Conservation (phyloP, 2,888 invertebrate species). For the Pandemis cinnamomeana region DNA sequence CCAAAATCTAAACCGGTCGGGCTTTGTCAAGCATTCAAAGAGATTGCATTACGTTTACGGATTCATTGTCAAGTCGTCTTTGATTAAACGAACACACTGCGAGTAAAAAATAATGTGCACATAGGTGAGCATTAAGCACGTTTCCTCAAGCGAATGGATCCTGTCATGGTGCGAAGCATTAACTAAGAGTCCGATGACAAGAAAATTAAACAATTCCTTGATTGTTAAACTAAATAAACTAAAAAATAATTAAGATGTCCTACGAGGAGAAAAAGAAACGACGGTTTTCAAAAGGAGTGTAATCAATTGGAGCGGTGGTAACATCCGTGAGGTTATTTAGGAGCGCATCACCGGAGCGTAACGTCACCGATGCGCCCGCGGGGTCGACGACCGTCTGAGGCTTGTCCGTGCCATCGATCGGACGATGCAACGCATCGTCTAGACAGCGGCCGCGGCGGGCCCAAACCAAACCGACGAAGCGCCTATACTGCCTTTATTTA, state of each 20-base stretch:
- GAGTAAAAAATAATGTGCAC: conserved; percentile 29
- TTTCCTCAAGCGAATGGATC: conserved; percentile 16
- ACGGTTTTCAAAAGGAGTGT: conserved; percentile 55
- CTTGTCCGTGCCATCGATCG: conserved; percentile 82
- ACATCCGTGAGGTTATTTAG: conserved; percentile 73
- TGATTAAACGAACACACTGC: conserved; percentile 40
- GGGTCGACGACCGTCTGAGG: conserved; percentile 83
- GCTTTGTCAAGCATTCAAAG: conserved; percentile 58
- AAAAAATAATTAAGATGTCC: conserved; percentile 43
- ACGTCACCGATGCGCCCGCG: conserved; percentile 83
- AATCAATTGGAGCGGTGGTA: conserved; percentile 60
- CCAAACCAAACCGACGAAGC: conserved; percentile 70
- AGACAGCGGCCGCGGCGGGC: conserved; percentile 75
- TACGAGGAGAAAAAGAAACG: conserved; percentile 48
- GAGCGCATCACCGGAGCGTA: conserved; percentile 82
- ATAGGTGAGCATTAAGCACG: conserved; percentile 33
- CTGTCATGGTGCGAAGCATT: conserved; percentile 12
- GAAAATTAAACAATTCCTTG: conserved; percentile 8
- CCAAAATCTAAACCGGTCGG: conserved; percentile 65
- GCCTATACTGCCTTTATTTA: conserved; percentile 80
- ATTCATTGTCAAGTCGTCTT: conserved; percentile 52
- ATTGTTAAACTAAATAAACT: conserved; percentile 7
- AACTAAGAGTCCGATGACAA: conserved; percentile 6
- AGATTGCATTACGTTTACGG: conserved; percentile 61
- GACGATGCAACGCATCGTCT: conserved; percentile 82